These are phyloP conservation scores for Perca flavescens DNA, from an alignment of 2,113 vertebrate species.

Conservation along the genomic window DNA sequence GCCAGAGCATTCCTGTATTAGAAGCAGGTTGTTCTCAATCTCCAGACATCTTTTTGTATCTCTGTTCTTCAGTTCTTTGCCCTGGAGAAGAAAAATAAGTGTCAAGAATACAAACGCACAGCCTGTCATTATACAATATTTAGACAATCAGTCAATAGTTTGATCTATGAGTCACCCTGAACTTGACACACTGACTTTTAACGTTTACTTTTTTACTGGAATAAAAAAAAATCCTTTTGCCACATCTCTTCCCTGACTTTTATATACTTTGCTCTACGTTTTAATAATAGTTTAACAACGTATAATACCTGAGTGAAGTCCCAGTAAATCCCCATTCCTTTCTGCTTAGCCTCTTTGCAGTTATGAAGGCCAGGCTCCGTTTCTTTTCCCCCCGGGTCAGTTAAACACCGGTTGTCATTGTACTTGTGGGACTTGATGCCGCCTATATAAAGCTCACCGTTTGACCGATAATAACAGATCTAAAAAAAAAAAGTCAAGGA, in stretches of 20 bases:
- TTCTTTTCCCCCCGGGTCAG: constrained; percentile 55
- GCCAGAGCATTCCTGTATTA: constrained; percentile 73
- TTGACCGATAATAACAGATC: constrained; percentile 51
- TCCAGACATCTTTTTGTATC: constrained; percentile 79
- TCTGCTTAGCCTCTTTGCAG: constrained; percentile 71
- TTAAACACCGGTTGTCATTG: constrained; percentile 71
- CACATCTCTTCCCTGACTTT: background rate
- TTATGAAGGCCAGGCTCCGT: constrained; percentile 61
- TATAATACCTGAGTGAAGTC: constrained; percentile 80
- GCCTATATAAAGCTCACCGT: constrained; percentile 74
- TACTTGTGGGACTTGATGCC: constrained; percentile 69
- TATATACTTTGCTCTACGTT: background rate
- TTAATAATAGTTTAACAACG: background rate
- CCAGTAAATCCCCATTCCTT: constrained; percentile 76
- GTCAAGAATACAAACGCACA: background rate
- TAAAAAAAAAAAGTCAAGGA: constrained; percentile 21
- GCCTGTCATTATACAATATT: background rate
- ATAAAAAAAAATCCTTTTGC: no score
- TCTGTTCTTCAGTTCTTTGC: constrained; percentile 76
- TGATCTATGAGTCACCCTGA: background rate
- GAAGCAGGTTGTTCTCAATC: constrained; percentile 48
- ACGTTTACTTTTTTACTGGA: background rate
- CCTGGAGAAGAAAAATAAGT: constrained; percentile 64
- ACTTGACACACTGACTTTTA: background rate
- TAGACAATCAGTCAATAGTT: background rate